These are phyloP conservation scores for Odiellus spinosus DNA, from an alignment of 2,888 invertebrate species.

Conservation along the genomic window DNA sequence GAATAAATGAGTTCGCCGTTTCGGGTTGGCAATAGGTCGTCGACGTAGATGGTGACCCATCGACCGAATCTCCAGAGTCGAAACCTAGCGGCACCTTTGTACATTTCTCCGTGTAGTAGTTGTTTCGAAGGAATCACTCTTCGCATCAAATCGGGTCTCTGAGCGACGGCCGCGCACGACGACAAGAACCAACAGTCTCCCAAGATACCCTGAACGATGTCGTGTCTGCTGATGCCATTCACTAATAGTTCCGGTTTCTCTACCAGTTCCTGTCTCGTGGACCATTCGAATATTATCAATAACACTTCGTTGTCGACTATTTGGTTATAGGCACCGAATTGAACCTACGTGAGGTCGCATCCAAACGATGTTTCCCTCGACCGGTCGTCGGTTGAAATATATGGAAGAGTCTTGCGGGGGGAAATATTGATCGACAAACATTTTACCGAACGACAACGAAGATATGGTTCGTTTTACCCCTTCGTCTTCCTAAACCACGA, in stretches of 20 bases:
- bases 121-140: slow-evolving; percentile 29
- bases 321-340: background rate
- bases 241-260: slow-evolving; percentile 33
- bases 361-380: slow-evolving; percentile 30
- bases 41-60: slow-evolving; percentile 32
- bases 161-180: slow-evolving; percentile 33
- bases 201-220: slow-evolving; percentile 36
- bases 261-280: slow-evolving; percentile 31
- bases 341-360: slow-evolving; percentile 31
- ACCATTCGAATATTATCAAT: background rate
- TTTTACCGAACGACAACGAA: slow-evolving; percentile 19
- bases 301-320: background rate
- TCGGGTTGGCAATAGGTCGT: slow-evolving; percentile 31
- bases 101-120: slow-evolving; percentile 26
- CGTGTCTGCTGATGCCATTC: slow-evolving; percentile 34
- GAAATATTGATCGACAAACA: slow-evolving; percentile 33
- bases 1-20: slow-evolving; percentile 30
- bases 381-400: slow-evolving; percentile 27
- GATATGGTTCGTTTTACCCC: background rate
- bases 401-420: slow-evolving; percentile 31
- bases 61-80: slow-evolving; percentile 33
- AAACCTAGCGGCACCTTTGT: slow-evolving; percentile 30
- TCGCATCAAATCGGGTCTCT: slow-evolving; percentile 28
- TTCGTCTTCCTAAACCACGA: background rate
- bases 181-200: slow-evolving; percentile 37